phyloP scores from a whole-genome alignment of 2,797 vertebrate genomes.

The Trachurus trachurus region DNA sequence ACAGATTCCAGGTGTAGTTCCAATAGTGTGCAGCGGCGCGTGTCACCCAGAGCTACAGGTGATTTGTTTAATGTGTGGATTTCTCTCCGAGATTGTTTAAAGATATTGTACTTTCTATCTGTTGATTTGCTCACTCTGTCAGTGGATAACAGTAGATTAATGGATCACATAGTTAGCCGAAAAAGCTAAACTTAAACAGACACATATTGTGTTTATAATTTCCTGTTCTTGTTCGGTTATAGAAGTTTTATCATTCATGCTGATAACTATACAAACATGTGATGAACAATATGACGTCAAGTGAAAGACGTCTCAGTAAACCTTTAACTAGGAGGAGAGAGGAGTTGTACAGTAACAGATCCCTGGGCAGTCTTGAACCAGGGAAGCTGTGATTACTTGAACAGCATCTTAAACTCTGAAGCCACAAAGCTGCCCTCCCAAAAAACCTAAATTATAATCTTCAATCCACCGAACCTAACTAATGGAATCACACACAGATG shows the following conservation, averaged over 20 bases:
- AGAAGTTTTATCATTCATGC: not conserved
- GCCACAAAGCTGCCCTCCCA: not conserved
- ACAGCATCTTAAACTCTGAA: not conserved
- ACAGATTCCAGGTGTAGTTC: not conserved
- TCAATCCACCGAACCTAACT: not conserved
- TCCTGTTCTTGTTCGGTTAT: conserved; percentile 1
- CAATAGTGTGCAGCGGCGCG: not conserved
- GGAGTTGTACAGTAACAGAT: not conserved
- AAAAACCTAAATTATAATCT: not conserved
- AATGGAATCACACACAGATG: not conserved
- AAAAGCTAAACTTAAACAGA: not conserved
- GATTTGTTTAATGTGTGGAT: not conserved
- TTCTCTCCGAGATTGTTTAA: not conserved
- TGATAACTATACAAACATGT: not conserved
- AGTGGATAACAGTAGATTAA: not conserved
- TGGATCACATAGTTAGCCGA: not conserved
- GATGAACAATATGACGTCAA: not conserved
- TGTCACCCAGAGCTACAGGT: not conserved
- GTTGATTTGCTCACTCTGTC: not conserved
- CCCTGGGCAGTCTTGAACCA: not conserved
- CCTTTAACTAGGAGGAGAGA: not conserved
- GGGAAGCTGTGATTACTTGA: not conserved
- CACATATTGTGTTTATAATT: not conserved
- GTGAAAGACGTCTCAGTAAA: not conserved
- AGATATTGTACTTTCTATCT: not conserved